Conservation (phyloP, 2,888 invertebrate genomes). For the Steinernema hermaphroditum region DNA sequence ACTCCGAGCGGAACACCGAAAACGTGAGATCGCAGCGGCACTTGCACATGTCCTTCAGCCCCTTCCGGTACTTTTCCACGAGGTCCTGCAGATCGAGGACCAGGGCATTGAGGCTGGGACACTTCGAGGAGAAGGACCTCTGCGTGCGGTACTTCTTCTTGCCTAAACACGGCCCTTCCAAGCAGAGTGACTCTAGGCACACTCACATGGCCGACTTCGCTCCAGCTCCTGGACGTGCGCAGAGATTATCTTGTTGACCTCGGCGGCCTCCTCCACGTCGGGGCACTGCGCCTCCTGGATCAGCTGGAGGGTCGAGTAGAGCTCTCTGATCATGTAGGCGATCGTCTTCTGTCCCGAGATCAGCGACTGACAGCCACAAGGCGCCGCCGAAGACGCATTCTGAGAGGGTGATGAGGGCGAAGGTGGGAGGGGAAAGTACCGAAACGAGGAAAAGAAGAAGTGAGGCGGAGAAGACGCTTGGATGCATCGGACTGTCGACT, state of each 20-base stretch:
- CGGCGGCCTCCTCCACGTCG: neutral
- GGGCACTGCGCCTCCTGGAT: neutral
- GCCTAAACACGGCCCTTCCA: neutral
- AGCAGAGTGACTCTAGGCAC: neutral
- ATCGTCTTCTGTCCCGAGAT: neutral
- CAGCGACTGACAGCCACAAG: neutral
- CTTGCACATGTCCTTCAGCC: constrained; percentile 5
- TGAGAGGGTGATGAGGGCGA: too few species aligned
- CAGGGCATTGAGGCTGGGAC: neutral
- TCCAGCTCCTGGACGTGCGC: neutral
- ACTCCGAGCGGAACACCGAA: neutral
- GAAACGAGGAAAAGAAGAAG: too few species aligned
- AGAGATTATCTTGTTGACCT: neutral
- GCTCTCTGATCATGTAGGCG: constrained; percentile 15
- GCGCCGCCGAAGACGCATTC: neutral
- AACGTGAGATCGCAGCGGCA: neutral
- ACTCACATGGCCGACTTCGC: neutral
- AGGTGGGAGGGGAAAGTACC: too few species aligned
- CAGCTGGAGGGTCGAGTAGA: neutral
- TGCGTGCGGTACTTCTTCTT: neutral
- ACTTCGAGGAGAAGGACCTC: neutral
- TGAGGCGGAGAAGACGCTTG: too few species aligned
- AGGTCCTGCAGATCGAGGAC: neutral
- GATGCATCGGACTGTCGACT: too few species aligned
- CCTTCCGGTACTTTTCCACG: neutral